Evolutionary conservation across 2,888 invertebrate species (phyloP).

Genomic region (Cyrtodaria siliqua): DNA sequence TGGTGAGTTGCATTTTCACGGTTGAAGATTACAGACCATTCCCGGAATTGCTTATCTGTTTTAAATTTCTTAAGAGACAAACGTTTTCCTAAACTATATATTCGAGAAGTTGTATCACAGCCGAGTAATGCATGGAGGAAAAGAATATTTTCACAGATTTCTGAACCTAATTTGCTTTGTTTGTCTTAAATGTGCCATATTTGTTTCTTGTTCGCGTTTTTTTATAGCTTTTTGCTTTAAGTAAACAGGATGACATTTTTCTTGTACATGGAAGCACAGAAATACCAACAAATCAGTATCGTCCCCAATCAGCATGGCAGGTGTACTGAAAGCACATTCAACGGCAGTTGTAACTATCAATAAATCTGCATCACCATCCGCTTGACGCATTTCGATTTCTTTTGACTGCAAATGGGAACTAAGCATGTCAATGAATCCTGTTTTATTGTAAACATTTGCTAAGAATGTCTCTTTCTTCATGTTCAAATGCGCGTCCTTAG

Average conservation of each 20-base stretch:
- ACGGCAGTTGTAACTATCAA: slow-evolving; percentile 63
- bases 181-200: too few species aligned
- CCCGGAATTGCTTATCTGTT: too few species aligned
- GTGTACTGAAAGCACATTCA: slow-evolving; percentile 14
- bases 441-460: slow-evolving; percentile 66
- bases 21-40: too few species aligned
- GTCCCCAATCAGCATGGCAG: slow-evolving; percentile 65
- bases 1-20: neutral
- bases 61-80: too few species aligned
- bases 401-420: slow-evolving; percentile 22
- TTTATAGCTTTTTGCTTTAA: too few species aligned
- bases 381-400: slow-evolving; percentile 41
- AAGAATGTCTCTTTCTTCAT: slow-evolving; percentile 67
- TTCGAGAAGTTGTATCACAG: slow-evolving; percentile 55
- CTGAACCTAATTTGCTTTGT: too few species aligned
- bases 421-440: slow-evolving; percentile 60
- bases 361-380: slow-evolving; percentile 70
- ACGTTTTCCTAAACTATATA: slow-evolving; percentile 58
- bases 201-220: too few species aligned
- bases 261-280: slow-evolving; percentile 66
- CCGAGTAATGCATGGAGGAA: slow-evolving; percentile 60
- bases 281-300: slow-evolving; percentile 73
- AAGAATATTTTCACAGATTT: slow-evolving; percentile 23
- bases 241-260: too few species aligned
- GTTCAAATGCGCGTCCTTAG: slow-evolving; percentile 40